A percentile compares a stretch with the other conserved stretches of the same genome.
Evolutionary conservation across 2,113 vertebrate genomes (phyloP).

Genomic region (Aix galericulata): DNA sequence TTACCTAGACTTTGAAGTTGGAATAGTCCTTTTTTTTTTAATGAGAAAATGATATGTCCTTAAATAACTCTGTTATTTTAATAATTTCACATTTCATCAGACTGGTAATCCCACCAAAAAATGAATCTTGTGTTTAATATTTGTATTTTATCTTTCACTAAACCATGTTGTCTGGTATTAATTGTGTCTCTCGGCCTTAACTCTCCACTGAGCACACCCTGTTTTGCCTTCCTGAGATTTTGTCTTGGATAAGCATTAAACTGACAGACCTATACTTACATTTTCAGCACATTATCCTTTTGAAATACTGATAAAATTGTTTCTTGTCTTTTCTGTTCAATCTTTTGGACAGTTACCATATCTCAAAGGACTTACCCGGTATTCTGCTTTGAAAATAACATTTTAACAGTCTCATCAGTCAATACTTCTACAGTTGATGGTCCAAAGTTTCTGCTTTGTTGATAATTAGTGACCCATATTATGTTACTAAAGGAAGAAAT

Average conservation of each 20-base stretch:
- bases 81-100: neutral
- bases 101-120: neutral
- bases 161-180: neutral
- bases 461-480: neutral
- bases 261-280: neutral
- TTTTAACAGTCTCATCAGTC: neutral
- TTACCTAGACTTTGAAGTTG: neutral
- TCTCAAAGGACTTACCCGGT: neutral
- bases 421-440: neutral
- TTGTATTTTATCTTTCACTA: neutral
- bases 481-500: neutral
- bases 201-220: neutral
- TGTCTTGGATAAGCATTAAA: neutral
- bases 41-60: neutral
- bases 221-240: neutral
- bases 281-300: slow-evolving; percentile 10
- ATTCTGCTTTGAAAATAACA: neutral
- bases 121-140: neutral
- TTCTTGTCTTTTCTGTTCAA: slow-evolving; percentile 34
- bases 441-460: neutral
- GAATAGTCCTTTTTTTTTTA: neutral
- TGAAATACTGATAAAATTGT: slow-evolving; percentile 35
- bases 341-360: neutral
- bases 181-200: neutral
- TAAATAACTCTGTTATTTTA: neutral